These are phyloP conservation scores for Eurytoma californica DNA, from an alignment of 2,888 invertebrate species.

Conservation along the genomic window DNA sequence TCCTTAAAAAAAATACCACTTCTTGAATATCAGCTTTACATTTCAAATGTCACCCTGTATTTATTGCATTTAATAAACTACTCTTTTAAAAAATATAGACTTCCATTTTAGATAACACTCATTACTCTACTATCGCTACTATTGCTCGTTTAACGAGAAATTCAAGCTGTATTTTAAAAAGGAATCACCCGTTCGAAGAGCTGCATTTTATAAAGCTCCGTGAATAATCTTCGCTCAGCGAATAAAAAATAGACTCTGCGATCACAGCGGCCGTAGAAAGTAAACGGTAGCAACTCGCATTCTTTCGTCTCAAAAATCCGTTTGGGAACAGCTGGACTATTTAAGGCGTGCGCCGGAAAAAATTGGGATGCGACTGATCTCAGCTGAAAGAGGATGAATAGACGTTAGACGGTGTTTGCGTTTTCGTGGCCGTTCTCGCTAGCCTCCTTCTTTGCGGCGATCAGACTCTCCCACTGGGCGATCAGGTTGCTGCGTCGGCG, in stretches of 20 bases:
- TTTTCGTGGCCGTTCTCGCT: constrained; percentile 66
- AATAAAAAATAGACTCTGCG: background rate
- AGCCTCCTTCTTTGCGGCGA: constrained; percentile 72
- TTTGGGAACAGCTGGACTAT: background rate
- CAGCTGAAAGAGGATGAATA: background rate
- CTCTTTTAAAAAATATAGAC: no score
- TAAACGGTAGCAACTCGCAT: background rate
- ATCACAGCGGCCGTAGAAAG: background rate
- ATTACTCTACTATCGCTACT: no score
- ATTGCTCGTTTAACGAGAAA: no score
- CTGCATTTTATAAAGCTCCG: no score
- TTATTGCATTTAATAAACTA: no score
- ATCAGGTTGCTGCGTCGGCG: constrained; percentile 83
- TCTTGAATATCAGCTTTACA: no score
- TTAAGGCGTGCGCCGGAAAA: background rate
- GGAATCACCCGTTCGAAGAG: no score
- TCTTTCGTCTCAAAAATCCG: background rate
- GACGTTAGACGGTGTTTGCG: constrained; percentile 62
- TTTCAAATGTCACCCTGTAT: no score
- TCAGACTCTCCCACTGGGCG: constrained; percentile 88
- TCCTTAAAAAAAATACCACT: no score
- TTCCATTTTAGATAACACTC: no score
- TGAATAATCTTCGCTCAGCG: no score
- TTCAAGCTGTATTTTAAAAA: no score
- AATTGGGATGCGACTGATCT: background rate